These are phyloP conservation scores for Euura saliciscinereae DNA, from an alignment of 1,140 invertebrate species.

Conservation along the genomic window DNA sequence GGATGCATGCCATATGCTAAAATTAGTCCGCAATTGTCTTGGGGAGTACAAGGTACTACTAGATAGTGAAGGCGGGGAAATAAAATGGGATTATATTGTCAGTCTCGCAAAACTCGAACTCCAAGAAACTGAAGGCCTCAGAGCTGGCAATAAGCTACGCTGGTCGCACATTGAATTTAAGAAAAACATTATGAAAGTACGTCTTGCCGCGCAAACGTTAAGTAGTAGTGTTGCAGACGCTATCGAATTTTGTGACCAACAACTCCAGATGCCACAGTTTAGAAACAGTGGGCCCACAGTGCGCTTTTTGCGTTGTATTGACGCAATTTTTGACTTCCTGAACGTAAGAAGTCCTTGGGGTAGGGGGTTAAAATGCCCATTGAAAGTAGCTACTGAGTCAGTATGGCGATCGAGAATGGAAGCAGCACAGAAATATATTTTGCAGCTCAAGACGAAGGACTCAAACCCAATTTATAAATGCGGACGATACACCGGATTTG, in stretches of 20 bases:
- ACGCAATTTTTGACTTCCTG: slow-evolving; percentile 30
- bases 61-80: no score
- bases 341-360: slow-evolving; percentile 27
- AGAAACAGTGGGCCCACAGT: slow-evolving; percentile 16
- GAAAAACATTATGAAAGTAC: slow-evolving; percentile 9
- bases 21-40: no score
- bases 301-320: slow-evolving; percentile 23
- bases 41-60: no score
- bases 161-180: no score
- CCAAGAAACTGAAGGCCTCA: no score
- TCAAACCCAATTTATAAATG: no score
- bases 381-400: slow-evolving; percentile 18
- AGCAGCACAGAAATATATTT: slow-evolving; percentile 21
- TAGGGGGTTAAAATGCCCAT: slow-evolving; percentile 26
- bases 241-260: neutral
- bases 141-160: no score
- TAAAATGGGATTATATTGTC: no score
- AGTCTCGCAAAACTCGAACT: no score
- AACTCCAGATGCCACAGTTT: slow-evolving; percentile 8
- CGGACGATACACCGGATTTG: slow-evolving; percentile 12
- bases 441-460: slow-evolving; percentile 14
- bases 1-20: no score
- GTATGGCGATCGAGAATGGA: slow-evolving; percentile 20
- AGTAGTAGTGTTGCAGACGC: slow-evolving; percentile 18
- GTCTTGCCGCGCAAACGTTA: slow-evolving; percentile 11